These are phyloP conservation scores for Brachyhypopomus occidentalis DNA, from an alignment of 2,113 vertebrate species.

Conservation along the genomic window DNA sequence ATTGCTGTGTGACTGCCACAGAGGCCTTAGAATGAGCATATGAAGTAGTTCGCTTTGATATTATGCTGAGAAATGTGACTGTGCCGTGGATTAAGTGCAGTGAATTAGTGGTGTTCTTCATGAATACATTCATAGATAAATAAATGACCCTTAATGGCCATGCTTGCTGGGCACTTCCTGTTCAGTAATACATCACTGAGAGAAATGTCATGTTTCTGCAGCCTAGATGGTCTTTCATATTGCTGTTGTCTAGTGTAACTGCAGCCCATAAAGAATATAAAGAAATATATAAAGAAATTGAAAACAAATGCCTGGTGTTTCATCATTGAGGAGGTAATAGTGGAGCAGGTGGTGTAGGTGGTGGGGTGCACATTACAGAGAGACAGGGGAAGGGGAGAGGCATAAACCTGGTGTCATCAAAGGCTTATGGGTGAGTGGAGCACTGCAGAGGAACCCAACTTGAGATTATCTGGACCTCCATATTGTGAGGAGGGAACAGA, in stretches of 20 bases:
- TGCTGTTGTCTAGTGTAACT: slow-evolving; percentile 37
- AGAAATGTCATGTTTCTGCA: slow-evolving; percentile 30
- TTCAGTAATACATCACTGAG: slow-evolving; percentile 21
- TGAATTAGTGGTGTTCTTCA: background rate
- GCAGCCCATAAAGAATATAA: background rate
- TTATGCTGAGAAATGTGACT: background rate
- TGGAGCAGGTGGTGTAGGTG: background rate
- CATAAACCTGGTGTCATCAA: background rate
- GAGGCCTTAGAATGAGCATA: background rate
- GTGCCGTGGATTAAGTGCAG: background rate
- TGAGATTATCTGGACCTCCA: slow-evolving; percentile 39
- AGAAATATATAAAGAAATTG: slow-evolving; percentile 8
- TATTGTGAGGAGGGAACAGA: background rate
- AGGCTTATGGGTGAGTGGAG: background rate
- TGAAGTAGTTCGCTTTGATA: background rate
- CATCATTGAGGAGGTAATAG: slow-evolving; percentile 29
- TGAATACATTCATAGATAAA: background rate
- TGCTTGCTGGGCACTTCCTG: slow-evolving; percentile 27
- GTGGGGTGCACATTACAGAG: background rate
- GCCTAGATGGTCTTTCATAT: background rate
- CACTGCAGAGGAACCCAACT: slow-evolving; percentile 22
- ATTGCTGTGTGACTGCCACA: background rate
- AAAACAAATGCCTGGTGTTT: slow-evolving; percentile 11
- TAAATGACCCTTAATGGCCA: slow-evolving; percentile 1
- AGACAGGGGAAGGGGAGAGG: background rate